Evolutionary conservation across 2,113 vertebrate species (phyloP).

Genomic region (Bolborhynchus lineola): DNA sequence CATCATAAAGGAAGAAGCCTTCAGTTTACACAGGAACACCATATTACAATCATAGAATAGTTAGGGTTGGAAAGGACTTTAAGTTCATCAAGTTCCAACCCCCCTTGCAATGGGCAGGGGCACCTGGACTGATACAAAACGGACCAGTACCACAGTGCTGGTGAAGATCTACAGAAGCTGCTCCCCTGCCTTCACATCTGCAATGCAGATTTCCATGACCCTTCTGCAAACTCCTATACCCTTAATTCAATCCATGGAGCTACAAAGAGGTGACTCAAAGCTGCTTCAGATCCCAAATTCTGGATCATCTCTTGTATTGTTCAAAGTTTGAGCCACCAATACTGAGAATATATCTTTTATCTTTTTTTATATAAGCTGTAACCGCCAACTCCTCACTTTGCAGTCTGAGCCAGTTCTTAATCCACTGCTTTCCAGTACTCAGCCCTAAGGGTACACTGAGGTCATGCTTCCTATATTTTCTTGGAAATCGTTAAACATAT

Average conservation of each 20-base stretch:
- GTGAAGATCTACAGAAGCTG: background rate
- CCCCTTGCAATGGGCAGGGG: background rate
- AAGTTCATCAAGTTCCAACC: background rate
- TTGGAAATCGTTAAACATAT: background rate
- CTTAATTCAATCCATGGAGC: background rate
- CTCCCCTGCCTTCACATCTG: background rate
- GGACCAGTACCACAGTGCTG: background rate
- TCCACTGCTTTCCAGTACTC: background rate
- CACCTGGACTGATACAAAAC: background rate
- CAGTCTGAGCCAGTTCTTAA: background rate
- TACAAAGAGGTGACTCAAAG: background rate
- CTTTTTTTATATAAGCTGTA: background rate
- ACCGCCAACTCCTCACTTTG: background rate
- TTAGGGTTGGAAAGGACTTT: background rate
- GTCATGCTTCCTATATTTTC: slow-evolving; percentile 16
- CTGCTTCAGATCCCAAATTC: background rate
- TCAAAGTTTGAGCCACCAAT: background rate
- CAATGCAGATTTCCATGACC: background rate
- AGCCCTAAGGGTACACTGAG: slow-evolving; percentile 2
- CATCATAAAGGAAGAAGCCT: background rate
- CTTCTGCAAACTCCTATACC: background rate
- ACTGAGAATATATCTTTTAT: background rate
- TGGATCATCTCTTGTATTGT: background rate
- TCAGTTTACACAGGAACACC: background rate
- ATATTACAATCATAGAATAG: background rate